These are phyloP conservation scores for Caenorhabditis macrosperma DNA, from an alignment of 2,888 invertebrate species.

Conservation along the genomic window DNA sequence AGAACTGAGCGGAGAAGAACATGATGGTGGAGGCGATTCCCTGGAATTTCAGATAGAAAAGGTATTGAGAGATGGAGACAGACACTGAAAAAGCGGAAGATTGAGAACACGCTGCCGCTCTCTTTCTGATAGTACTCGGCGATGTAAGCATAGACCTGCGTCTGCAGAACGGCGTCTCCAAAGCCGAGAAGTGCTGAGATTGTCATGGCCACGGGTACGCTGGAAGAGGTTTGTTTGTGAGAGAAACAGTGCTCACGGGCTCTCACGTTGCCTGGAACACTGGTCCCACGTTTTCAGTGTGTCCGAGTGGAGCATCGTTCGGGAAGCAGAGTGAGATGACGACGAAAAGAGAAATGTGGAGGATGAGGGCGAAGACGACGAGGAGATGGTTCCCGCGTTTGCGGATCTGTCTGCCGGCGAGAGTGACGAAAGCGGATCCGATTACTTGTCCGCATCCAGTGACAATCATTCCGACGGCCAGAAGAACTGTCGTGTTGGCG, in stretches of 20 bases:
- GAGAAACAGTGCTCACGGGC: not conserved
- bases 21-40: constrained; percentile 34
- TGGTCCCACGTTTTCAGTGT: constrained; percentile 27
- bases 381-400: constrained; percentile 14
- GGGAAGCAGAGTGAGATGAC: constrained; percentile 36
- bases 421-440: constrained; percentile 12
- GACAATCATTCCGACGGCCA: constrained; percentile 26
- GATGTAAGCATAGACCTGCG: constrained; percentile 46
- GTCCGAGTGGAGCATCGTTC: constrained; percentile 35
- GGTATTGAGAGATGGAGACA: not conserved
- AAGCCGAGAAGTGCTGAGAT: constrained; percentile 34
- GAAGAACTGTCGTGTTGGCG: constrained; percentile 28
- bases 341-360: constrained; percentile 17
- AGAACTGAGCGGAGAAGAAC: constrained; percentile 33
- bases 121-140: constrained; percentile 37
- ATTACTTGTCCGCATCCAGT: constrained; percentile 47
- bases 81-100: constrained; percentile 47
- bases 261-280: constrained; percentile 17
- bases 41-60: constrained; percentile 10
- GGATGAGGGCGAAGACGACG: not conserved
- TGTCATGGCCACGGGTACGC: constrained; percentile 4
- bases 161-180: constrained; percentile 51
- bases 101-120: constrained; percentile 32
- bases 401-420: constrained; percentile 10
- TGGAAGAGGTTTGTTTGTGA: constrained; percentile 4